Percentiles rank a stretch among this genome's conserved stretches.
phyloP scores from a whole-genome alignment of 2,888 invertebrate species.

The Xestia c-nigrum region DNA sequence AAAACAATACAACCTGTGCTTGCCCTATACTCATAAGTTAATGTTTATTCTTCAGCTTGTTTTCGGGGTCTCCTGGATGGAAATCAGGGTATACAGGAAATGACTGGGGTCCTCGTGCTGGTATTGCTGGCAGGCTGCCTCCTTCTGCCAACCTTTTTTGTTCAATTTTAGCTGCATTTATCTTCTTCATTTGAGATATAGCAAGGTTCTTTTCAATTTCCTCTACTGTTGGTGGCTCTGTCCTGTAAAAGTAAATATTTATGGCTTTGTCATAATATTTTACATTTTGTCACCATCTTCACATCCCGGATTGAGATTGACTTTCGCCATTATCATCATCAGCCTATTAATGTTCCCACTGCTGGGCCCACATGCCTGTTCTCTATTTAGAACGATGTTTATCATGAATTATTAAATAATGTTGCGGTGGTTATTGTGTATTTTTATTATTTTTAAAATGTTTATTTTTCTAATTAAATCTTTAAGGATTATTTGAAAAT shows the following conservation, averaged over 20 bases:
- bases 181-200: slow-evolving; percentile 93
- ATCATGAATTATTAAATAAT: not conserved
- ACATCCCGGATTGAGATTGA: not conserved
- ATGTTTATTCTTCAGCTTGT: slow-evolving; percentile 63
- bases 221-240: slow-evolving; percentile 93
- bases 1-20: slow-evolving; percentile 1
- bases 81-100: slow-evolving; percentile 92
- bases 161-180: slow-evolving; percentile 94
- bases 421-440: too few species aligned
- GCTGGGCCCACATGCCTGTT: too few species aligned
- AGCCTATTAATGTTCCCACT: too few species aligned
- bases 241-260: slow-evolving; percentile 74
- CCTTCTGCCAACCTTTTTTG: slow-evolving; percentile 89
- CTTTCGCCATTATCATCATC: too few species aligned
- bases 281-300: not conserved
- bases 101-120: slow-evolving; percentile 79
- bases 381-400: too few species aligned
- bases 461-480: too few species aligned
- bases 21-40: not conserved
- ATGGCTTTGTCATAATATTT: not conserved
- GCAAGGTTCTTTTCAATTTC: slow-evolving; percentile 93
- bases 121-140: slow-evolving; percentile 76
- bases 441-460: too few species aligned
- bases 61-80: slow-evolving; percentile 83
- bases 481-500: too few species aligned